phyloP scores from a whole-genome alignment of 1,140 invertebrate genomes.

The Asbolus verrucosus region DNA sequence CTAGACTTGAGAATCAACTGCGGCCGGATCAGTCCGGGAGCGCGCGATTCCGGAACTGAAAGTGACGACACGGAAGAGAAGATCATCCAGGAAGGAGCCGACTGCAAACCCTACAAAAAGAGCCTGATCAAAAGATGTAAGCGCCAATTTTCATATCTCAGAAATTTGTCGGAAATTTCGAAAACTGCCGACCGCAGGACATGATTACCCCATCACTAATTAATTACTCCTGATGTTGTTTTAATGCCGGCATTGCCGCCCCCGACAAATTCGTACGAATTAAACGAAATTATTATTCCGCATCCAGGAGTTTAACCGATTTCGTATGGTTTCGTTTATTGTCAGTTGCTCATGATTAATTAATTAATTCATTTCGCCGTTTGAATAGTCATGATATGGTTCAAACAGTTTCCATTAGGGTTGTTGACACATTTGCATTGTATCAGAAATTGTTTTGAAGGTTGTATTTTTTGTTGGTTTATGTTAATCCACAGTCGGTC shows the following conservation, averaged over 20 bases:
- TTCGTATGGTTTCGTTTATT: slow-evolving; percentile 2
- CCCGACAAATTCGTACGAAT: neutral
- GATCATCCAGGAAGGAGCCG: slow-evolving; percentile 63
- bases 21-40: slow-evolving; percentile 61
- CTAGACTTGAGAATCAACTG: slow-evolving; percentile 72
- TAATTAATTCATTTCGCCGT: slow-evolving; percentile 10
- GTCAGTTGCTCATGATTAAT: slow-evolving; percentile 3
- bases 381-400: slow-evolving; percentile 15
- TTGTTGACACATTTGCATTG: slow-evolving; percentile 9
- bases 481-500: slow-evolving; percentile 3
- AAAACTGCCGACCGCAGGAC: too few relatives aligned
- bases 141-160: slow-evolving; percentile 61
- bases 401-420: neutral
- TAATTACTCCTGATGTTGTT: neutral
- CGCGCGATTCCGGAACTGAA: slow-evolving; percentile 60
- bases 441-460: neutral
- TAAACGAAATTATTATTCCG: slow-evolving; percentile 7
- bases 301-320: neutral
- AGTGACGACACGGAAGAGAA: slow-evolving; percentile 60
- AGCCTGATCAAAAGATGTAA: slow-evolving; percentile 91
- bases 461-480: slow-evolving; percentile 1
- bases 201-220: neutral
- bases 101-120: slow-evolving; percentile 87
- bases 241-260: neutral
- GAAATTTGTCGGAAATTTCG: neutral